phyloP scores from a whole-genome alignment of 1,140 invertebrate species.

The Drosophila ambigua region DNA sequence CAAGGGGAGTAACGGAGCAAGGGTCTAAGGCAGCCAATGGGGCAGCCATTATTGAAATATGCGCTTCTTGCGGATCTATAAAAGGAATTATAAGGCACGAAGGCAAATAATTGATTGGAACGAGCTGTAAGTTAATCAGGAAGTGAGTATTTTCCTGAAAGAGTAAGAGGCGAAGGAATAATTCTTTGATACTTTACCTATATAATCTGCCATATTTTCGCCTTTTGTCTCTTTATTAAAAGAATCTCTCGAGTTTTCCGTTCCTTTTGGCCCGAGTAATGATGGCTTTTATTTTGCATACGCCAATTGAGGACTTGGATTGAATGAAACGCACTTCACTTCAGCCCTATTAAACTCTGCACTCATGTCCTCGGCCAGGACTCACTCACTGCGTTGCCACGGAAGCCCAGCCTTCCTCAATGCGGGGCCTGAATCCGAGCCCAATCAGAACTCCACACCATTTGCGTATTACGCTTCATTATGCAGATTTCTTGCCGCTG shows the following conservation, averaged over 20 bases:
- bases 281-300: conserved; percentile 43
- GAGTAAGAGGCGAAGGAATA: not conserved
- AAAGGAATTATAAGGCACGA: conserved; percentile 36
- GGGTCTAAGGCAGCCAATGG: conserved; percentile 6
- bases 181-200: too few relatives aligned
- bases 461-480: conserved; percentile 80
- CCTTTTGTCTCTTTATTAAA: too few relatives aligned
- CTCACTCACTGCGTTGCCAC: too few relatives aligned
- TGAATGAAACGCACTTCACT: conserved; percentile 50
- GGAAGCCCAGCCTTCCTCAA: conserved; percentile 23
- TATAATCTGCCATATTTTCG: too few relatives aligned
- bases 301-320: conserved; percentile 39
- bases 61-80: conserved; percentile 39
- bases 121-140: conserved; percentile 12
- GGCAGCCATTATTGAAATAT: conserved; percentile 42
- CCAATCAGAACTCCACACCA: conserved; percentile 76
- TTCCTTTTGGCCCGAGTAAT: conserved; percentile 35
- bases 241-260: not conserved
- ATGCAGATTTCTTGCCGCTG: conserved; percentile 75
- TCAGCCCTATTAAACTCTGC: conserved; percentile 52
- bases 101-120: conserved; percentile 25
- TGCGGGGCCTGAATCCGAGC: conserved; percentile 25
- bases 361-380: conserved; percentile 18
- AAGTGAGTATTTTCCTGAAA: not conserved
- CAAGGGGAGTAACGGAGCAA: conserved; percentile 3